These are phyloP conservation scores for Grallaria varia DNA, from an alignment of 2,113 vertebrate species.

Conservation along the genomic window DNA sequence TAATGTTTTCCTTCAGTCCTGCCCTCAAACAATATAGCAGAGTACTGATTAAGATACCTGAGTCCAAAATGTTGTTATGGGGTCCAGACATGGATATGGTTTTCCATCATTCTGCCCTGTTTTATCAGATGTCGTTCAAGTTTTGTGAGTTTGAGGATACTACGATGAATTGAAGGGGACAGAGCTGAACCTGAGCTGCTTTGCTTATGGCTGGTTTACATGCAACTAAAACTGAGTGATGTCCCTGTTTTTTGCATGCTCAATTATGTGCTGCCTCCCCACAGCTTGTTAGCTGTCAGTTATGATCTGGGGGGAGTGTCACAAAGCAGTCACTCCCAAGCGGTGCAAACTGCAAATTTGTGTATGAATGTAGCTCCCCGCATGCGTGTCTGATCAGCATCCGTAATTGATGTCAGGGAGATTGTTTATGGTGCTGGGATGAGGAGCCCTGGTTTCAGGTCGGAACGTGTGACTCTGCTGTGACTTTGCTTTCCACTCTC, in stretches of 20 bases:
- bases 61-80: not conserved
- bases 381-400: not conserved
- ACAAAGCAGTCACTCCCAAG: not conserved
- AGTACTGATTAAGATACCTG: not conserved
- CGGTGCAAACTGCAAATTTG: not conserved
- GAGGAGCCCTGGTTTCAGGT: not conserved
- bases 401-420: constrained; percentile 14
- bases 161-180: not conserved
- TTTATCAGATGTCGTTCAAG: not conserved
- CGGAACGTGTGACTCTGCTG: not conserved
- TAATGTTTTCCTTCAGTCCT: not conserved
- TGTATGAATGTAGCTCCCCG: not conserved
- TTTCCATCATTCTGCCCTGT: not conserved
- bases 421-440: not conserved
- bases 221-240: not conserved
- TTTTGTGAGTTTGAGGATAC: not conserved
- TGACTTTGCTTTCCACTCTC: not conserved
- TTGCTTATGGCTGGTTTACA: not conserved
- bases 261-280: not conserved
- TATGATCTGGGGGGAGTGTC: not conserved
- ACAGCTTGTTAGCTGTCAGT: not conserved
- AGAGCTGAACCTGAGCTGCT: not conserved
- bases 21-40: not conserved
- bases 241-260: not conserved
- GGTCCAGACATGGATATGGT: not conserved